These are phyloP conservation scores for Holothuria scabra DNA, from an alignment of 53 echinoderm and acorn worm species.

Conservation along the genomic window DNA sequence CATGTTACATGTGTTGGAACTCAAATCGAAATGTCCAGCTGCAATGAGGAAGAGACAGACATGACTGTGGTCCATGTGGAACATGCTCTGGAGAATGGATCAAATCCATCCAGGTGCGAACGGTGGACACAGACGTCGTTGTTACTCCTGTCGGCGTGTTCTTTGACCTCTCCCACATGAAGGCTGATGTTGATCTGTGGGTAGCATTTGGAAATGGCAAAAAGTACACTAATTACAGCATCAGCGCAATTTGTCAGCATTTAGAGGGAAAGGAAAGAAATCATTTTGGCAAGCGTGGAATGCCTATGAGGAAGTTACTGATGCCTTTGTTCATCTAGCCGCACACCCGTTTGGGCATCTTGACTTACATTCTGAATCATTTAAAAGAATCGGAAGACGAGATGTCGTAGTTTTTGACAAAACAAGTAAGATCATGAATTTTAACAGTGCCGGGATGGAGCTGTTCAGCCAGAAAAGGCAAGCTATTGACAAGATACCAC, in stretches of 20 bases:
- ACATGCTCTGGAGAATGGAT: conserved; percentile 49
- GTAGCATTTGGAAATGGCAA: conserved; percentile 62
- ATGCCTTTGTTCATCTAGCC: conserved; percentile 40
- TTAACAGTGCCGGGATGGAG: conserved; percentile 28
- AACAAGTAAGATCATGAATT: conserved; percentile 1
- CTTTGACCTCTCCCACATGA: conserved; percentile 11
- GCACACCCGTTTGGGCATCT: conserved; percentile 15
- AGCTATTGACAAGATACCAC: no score
- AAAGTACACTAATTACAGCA: conserved; percentile 38
- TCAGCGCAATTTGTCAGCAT: conserved; percentile 55
- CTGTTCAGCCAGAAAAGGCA: no score
- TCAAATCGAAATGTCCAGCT: no score
- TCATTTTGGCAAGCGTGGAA: conserved; percentile 59
- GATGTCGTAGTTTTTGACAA: no score
- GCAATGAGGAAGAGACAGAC: conserved; percentile 68
- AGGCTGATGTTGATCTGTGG: no score
- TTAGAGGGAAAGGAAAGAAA: no score
- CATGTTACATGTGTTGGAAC: no score
- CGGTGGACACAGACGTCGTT: conserved; percentile 71
- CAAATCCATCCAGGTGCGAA: conserved; percentile 50
- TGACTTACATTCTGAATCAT: no score
- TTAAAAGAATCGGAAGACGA: no score
- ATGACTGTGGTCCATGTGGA: conserved; percentile 58
- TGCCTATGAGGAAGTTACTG: conserved; percentile 51
- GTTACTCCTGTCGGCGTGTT: conserved; percentile 56